These are phyloP conservation scores for Coremacera marginata DNA, from an alignment of 2,888 invertebrate genomes.

Conservation along the genomic window DNA sequence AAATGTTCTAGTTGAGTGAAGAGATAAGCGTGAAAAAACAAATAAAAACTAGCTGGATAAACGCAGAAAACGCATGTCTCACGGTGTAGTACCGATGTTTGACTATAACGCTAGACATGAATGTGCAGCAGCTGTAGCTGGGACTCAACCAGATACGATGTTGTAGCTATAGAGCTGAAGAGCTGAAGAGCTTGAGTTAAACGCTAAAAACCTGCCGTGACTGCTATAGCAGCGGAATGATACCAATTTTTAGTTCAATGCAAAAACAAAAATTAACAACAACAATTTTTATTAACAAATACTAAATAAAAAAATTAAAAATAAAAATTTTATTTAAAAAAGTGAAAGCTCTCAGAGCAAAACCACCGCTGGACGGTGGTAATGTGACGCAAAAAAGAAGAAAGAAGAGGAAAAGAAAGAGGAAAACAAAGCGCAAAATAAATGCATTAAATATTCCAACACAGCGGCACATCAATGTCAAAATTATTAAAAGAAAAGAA, in stretches of 20 bases:
- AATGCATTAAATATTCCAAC: background rate
- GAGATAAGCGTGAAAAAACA: background rate
- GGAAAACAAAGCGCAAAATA: background rate
- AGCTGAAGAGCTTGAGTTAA: slow-evolving; percentile 33
- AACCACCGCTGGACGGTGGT: slow-evolving; percentile 8
- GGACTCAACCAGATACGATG: background rate
- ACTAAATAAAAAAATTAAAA: slow-evolving; percentile 15
- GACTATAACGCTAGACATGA: slow-evolving; percentile 3
- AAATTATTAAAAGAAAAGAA: background rate
- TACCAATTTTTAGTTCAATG: background rate
- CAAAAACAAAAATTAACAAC: slow-evolving; percentile 41
- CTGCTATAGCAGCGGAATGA: slow-evolving; percentile 29
- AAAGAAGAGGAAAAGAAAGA: background rate
- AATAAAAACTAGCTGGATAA: background rate
- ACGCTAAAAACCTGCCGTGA: slow-evolving; percentile 24
- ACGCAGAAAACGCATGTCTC: slow-evolving; percentile 14
- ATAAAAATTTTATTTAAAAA: background rate
- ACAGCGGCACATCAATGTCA: background rate
- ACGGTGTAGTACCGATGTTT: background rate
- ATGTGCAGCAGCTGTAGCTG: slow-evolving; percentile 39
- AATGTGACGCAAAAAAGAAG: background rate
- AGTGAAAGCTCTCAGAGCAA: slow-evolving; percentile 11
- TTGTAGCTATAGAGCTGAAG: background rate
- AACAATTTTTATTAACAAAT: background rate
- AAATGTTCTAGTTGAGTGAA: slow-evolving; percentile 9